phyloP scores from a whole-genome alignment of 92 coral and sea anemone genomes.

The Blastomussa wellsi region DNA sequence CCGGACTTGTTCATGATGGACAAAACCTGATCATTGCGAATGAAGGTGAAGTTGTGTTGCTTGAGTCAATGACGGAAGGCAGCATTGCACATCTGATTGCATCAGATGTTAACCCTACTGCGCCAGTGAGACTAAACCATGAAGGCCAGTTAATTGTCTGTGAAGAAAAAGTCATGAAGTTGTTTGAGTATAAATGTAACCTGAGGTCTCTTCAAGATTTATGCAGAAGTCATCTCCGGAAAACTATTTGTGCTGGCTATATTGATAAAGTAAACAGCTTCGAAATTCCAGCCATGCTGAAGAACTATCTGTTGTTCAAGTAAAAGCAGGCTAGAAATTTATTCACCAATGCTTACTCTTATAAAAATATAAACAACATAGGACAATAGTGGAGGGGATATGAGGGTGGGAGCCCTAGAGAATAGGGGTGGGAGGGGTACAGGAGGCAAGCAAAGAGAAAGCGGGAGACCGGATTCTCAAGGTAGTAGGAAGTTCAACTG shows the following conservation, averaged over 20 bases:
- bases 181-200: neutral
- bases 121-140: too few relatives aligned
- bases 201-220: neutral
- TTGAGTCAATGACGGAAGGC: constrained; percentile 42
- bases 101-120: constrained; percentile 22
- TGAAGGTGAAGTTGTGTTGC: constrained; percentile 21
- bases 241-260: constrained; percentile 9
- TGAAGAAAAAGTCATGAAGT: too few relatives aligned
- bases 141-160: too few relatives aligned
- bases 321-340: neutral
- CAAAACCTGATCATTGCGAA: constrained; percentile 43
- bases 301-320: constrained; percentile 23
- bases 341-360: too few relatives aligned
- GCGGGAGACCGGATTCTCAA: too few relatives aligned
- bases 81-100: constrained; percentile 49
- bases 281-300: constrained; percentile 6
- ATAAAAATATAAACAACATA: too few relatives aligned
- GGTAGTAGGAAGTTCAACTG: too few relatives aligned
- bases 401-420: too few relatives aligned
- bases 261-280: neutral
- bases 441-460: too few relatives aligned
- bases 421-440: too few relatives aligned
- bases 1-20: constrained; percentile 49
- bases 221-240: neutral
- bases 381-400: too few relatives aligned